These are phyloP conservation scores for Lepas anatifera DNA, from an alignment of 2,888 invertebrate genomes.

Conservation along the genomic window DNA sequence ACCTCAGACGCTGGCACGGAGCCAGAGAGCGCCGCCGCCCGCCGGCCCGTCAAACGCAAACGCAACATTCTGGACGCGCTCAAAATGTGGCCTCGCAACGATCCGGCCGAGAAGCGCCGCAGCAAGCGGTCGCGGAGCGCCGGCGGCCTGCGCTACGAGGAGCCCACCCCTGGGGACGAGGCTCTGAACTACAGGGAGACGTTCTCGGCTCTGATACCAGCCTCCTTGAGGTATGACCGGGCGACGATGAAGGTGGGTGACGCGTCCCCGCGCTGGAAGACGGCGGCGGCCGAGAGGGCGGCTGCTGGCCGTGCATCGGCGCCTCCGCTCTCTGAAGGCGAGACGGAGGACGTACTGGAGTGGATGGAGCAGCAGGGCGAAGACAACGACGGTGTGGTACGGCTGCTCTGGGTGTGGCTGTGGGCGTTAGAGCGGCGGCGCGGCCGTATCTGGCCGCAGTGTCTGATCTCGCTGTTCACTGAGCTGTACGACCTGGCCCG, in stretches of 20 bases:
- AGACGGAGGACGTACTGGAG: background rate
- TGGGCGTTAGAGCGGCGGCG: background rate
- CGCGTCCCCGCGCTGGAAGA: constrained; percentile 1
- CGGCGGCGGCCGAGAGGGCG: background rate
- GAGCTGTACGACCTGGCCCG: background rate
- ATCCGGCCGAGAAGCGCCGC: constrained; percentile 9
- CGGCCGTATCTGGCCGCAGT: background rate
- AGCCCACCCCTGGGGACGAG: background rate
- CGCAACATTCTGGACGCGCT: background rate
- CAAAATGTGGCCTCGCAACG: constrained; percentile 10
- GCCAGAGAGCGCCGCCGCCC: background rate
- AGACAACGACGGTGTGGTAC: background rate
- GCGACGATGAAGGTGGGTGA: background rate
- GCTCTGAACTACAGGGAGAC: background rate
- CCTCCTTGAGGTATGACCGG: background rate
- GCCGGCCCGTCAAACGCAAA: background rate
- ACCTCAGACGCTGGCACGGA: background rate
- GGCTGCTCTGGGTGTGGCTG: background rate
- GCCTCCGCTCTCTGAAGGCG: background rate
- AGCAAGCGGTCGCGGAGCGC: constrained; percentile 1
- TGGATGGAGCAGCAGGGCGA: background rate
- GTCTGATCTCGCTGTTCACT: background rate
- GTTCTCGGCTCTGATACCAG: background rate
- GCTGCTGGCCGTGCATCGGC: background rate
- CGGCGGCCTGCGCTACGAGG: background rate